These are phyloP conservation scores for Callionymus lyra DNA, from an alignment of 2,113 vertebrate genomes.

Conservation along the genomic window DNA sequence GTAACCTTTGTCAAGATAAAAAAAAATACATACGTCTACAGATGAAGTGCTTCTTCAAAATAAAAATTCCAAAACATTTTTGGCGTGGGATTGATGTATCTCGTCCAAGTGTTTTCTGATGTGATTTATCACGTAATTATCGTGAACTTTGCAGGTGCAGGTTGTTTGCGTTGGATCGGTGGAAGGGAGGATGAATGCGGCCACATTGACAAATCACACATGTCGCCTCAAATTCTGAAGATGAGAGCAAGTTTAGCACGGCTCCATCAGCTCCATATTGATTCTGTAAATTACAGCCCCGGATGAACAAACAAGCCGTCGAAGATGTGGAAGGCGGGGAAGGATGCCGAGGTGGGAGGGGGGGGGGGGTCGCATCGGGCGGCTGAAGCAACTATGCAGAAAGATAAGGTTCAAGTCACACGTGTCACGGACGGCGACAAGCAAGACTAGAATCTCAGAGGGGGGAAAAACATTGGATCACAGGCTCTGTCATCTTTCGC, in stretches of 20 bases:
- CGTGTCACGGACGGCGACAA: slow-evolving; percentile 27
- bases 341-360: slow-evolving; percentile 16
- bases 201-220: slow-evolving; percentile 12
- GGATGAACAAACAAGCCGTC: slow-evolving; percentile 36
- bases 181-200: background rate
- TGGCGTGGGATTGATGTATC: too few relatives aligned
- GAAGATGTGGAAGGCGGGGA: slow-evolving; percentile 24
- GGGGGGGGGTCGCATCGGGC: slow-evolving; percentile 20
- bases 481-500: slow-evolving; percentile 43
- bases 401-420: slow-evolving; percentile 39
- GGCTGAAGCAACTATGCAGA: slow-evolving; percentile 28
- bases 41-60: too few relatives aligned
- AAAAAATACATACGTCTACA: too few relatives aligned
- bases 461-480: slow-evolving; percentile 40
- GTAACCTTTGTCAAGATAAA: too few relatives aligned
- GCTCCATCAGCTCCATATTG: slow-evolving; percentile 32
- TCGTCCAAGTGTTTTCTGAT: slow-evolving; percentile 21
- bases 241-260: slow-evolving; percentile 20
- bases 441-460: slow-evolving; percentile 27
- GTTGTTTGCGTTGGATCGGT: slow-evolving; percentile 18
- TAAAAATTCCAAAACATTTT: too few relatives aligned
- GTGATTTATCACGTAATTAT: slow-evolving; percentile 47
- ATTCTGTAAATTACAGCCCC: slow-evolving; percentile 44
- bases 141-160: slow-evolving; percentile 41
- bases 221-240: slow-evolving; percentile 17